Evolutionary conservation across 2,888 invertebrate species (phyloP).

Genomic region (Cylloceria caligata): DNA sequence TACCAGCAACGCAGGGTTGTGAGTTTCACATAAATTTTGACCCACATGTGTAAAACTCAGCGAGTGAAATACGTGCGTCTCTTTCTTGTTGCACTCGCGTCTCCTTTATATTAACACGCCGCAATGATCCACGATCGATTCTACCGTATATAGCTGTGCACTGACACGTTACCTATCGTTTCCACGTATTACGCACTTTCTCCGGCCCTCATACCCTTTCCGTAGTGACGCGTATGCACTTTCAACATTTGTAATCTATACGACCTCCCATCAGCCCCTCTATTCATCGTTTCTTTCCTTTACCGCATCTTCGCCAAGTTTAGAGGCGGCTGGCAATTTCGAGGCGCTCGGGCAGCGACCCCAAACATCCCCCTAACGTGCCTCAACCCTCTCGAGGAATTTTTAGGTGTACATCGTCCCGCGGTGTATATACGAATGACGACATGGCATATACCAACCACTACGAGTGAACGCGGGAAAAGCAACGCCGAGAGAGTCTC

Average conservation of each 20-base stretch:
- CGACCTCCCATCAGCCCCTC: background rate
- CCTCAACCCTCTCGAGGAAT: constrained; percentile 40
- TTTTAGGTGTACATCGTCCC: background rate
- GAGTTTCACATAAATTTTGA: constrained; percentile 70
- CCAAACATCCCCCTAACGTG: constrained; percentile 7
- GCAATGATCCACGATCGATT: background rate
- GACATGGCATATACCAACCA: background rate
- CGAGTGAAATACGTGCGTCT: constrained; percentile 21
- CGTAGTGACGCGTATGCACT: constrained; percentile 28
- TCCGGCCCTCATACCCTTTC: background rate
- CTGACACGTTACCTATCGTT: constrained; percentile 12
- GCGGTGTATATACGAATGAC: constrained; percentile 23
- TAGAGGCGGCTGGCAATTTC: constrained; percentile 11
- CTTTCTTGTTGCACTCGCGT: constrained; percentile 20
- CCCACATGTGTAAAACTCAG: constrained; percentile 69
- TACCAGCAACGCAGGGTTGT: constrained; percentile 54
- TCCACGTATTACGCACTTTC: constrained; percentile 41
- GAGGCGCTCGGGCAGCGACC: background rate
- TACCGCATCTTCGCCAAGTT: background rate
- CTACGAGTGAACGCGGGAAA: constrained; percentile 16
- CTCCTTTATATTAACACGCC: constrained; percentile 27
- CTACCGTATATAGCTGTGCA: background rate
- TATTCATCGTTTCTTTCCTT: background rate
- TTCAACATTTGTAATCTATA: constrained; percentile 9
- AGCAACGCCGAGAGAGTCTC: constrained; percentile 24